These are phyloP conservation scores for Psix sp. DNA, from an alignment of 1,140 invertebrate genomes.

Conservation along the genomic window DNA sequence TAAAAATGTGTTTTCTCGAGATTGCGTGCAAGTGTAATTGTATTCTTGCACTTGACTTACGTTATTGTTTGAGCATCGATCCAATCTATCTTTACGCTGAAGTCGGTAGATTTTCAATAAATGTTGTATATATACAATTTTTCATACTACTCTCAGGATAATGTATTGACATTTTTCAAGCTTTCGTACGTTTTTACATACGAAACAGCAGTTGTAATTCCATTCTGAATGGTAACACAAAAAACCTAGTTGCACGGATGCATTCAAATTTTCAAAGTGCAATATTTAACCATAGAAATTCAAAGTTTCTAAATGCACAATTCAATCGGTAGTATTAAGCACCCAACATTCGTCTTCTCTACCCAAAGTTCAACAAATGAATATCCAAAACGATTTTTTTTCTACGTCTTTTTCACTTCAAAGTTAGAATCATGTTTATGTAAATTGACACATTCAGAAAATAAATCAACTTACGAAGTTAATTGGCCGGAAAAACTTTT, in stretches of 20 bases:
- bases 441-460: constrained; percentile 8
- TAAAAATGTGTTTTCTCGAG: constrained; percentile 19
- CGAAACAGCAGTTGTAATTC: no score
- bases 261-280: constrained; percentile 15
- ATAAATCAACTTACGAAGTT: constrained; percentile 2
- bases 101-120: background rate
- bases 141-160: no score
- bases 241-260: no score
- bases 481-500: background rate
- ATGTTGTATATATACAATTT: background rate
- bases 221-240: no score
- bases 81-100: background rate
- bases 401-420: background rate
- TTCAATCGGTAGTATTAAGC: constrained; percentile 22
- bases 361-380: constrained; percentile 14
- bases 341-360: constrained; percentile 20
- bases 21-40: constrained; percentile 16
- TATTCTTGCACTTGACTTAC: constrained; percentile 15
- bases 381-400: constrained; percentile 33
- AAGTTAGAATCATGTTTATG: constrained; percentile 20
- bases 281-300: background rate
- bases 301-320: constrained; percentile 20
- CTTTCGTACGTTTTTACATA: no score
- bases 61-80: constrained; percentile 12
- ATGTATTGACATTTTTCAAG: no score